Evolutionary conservation across 2,113 vertebrate species (phyloP).

Genomic region (Trematocara variabile): DNA sequence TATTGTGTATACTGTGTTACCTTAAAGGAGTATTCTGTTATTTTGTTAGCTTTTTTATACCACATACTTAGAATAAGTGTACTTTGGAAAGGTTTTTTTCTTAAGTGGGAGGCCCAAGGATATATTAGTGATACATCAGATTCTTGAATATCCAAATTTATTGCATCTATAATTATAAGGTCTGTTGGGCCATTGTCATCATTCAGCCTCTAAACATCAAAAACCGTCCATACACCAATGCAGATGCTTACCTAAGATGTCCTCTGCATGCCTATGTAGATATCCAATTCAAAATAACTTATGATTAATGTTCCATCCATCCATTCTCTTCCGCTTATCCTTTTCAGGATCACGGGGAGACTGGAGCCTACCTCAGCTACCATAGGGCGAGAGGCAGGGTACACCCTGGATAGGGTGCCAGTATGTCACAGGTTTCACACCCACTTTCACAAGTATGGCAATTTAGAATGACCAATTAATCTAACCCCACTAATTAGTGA

Average conservation of each 20-base stretch:
- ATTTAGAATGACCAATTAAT: neutral
- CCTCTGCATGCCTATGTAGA: neutral
- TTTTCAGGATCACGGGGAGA: neutral
- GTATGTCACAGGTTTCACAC: neutral
- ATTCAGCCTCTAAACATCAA: neutral
- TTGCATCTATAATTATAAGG: neutral
- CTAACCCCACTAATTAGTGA: neutral
- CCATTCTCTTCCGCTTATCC: neutral
- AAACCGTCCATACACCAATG: neutral
- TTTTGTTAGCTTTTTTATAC: neutral
- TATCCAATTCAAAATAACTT: neutral
- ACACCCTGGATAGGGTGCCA: neutral
- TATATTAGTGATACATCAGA: neutral
- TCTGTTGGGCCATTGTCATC: neutral
- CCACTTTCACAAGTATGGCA: neutral
- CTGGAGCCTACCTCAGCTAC: neutral
- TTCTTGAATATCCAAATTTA: neutral
- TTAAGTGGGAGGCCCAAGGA: neutral
- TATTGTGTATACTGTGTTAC: neutral
- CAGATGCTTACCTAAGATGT: neutral
- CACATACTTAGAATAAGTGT: neutral
- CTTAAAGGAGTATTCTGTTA: neutral
- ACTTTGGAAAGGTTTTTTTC: neutral
- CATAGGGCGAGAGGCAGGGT: neutral
- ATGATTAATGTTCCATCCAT: neutral